phyloP scores from a whole-genome alignment of 2,113 vertebrate species.

The Acinonyx jubatus region DNA sequence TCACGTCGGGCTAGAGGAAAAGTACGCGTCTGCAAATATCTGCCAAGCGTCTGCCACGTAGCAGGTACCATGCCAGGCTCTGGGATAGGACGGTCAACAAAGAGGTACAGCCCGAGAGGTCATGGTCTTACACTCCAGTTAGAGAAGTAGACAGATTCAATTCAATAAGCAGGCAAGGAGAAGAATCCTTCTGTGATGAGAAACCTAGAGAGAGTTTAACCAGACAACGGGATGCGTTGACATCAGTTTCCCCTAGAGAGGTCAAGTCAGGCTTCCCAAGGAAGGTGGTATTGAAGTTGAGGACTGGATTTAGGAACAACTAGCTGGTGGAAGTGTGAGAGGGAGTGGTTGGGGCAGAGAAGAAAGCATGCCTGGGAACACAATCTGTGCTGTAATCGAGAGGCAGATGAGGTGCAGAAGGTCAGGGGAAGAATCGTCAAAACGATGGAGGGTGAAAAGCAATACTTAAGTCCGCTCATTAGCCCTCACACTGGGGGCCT shows the following conservation, averaged over 20 bases:
- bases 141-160: not conserved
- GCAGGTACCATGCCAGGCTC: not conserved
- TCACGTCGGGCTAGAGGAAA: not conserved
- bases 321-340: fast-evolving
- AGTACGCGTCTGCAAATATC: not conserved
- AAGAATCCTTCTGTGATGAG: not conserved
- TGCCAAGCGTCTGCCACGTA: fast-evolving
- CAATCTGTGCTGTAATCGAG: not conserved
- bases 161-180: not conserved
- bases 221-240: not conserved
- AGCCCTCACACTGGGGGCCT: not conserved
- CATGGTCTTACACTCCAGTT: not conserved
- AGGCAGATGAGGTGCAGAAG: fast-evolving
- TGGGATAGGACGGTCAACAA: not conserved
- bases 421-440: not conserved
- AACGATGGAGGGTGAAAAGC: not conserved
- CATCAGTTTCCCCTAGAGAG: not conserved
- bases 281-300: not conserved
- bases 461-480: fast-evolving
- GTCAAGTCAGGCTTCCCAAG: not conserved
- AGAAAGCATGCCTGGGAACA: not conserved
- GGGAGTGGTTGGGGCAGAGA: not conserved
- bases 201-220: not conserved
- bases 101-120: not conserved
- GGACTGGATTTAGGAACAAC: not conserved